Conservation (phyloP, 2,888 invertebrate genomes). For the Danaus chrysippus region DNA sequence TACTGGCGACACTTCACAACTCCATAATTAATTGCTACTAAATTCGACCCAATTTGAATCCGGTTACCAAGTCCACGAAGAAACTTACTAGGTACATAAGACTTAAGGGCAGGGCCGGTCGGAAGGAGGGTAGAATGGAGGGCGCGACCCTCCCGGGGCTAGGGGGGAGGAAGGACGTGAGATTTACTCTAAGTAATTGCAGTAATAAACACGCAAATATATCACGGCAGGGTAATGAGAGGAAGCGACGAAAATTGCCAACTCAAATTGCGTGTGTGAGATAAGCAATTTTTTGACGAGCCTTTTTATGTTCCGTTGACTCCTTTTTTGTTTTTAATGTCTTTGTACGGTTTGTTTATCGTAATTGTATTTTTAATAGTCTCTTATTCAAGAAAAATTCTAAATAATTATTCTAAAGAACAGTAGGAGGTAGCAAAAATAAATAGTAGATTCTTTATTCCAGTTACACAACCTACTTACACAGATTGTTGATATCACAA, state of each 20-base stretch:
- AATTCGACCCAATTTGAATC: conserved; percentile 79
- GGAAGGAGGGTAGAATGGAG: conserved; percentile 76
- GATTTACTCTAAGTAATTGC: conserved; percentile 81
- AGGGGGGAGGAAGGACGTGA: conserved; percentile 76
- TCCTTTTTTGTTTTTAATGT: conserved; percentile 42
- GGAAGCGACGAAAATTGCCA: conserved; percentile 75
- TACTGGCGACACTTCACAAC: conserved; percentile 68
- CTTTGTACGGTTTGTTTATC: conserved; percentile 21
- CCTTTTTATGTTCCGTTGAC: conserved; percentile 38
- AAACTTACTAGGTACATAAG: conserved; percentile 79
- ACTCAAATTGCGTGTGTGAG: conserved; percentile 79
- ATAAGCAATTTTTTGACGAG: conserved; percentile 71
- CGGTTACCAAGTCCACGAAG: conserved; percentile 77
- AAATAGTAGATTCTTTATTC: no score
- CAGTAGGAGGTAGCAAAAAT: no score
- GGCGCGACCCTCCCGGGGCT: conserved; percentile 69
- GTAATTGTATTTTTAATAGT: conserved; percentile 24
- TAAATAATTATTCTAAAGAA: not conserved
- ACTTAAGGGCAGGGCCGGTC: conserved; percentile 77
- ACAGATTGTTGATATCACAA: no score
- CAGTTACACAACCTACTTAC: no score
- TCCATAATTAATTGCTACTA: conserved; percentile 79
- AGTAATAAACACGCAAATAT: conserved; percentile 80
- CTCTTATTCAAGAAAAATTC: not conserved
- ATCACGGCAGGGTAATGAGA: conserved; percentile 78